A percentile compares a stretch with the other conserved stretches of the same genome.
phyloP scores from a whole-genome alignment of 2,888 invertebrate genomes.

The Caenorhabditis sp. region DNA sequence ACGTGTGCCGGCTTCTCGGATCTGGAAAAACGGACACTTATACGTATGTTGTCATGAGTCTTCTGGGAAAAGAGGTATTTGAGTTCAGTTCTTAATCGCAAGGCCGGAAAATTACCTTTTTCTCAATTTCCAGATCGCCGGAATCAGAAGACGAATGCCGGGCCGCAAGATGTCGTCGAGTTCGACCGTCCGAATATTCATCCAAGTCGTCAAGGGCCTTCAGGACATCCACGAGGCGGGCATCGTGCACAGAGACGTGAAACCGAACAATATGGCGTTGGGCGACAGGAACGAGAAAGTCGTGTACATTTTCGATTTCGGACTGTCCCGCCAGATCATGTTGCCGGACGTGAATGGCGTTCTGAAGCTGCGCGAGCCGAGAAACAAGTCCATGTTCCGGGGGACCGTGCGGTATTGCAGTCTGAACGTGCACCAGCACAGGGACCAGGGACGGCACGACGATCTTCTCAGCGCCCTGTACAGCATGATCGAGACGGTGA shows the following conservation, averaged over 20 bases:
- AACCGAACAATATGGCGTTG: conserved; percentile 72
- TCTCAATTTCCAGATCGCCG: no score
- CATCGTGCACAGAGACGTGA: conserved; percentile 73
- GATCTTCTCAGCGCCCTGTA: conserved; percentile 58
- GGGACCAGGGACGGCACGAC: conserved; percentile 84
- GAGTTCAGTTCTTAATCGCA: no score
- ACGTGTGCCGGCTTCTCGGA: conserved; percentile 65
- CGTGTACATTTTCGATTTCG: conserved; percentile 75
- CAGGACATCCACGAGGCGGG: conserved; percentile 72
- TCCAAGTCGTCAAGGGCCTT: conserved; percentile 64
- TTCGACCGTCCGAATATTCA: conserved; percentile 63
- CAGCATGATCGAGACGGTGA: conserved; percentile 69
- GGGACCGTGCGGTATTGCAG: conserved; percentile 96
- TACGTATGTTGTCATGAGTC: conserved; percentile 73
- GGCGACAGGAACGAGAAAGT: conserved; percentile 58
- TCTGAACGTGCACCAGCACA: conserved; percentile 96
- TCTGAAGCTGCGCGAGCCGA: conserved; percentile 80
- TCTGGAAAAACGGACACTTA: conserved; percentile 65
- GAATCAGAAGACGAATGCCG: conserved; percentile 67
- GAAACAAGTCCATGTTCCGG: conserved; percentile 87
- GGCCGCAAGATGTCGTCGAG: conserved; percentile 61
- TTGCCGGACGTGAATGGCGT: conserved; percentile 86
- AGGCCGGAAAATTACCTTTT: no score
- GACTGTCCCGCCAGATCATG: conserved; percentile 73
- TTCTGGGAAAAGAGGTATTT: conserved; percentile 74